These are phyloP conservation scores for Chloroclysta siterata DNA, from an alignment of 2,888 invertebrate species.

Conservation along the genomic window DNA sequence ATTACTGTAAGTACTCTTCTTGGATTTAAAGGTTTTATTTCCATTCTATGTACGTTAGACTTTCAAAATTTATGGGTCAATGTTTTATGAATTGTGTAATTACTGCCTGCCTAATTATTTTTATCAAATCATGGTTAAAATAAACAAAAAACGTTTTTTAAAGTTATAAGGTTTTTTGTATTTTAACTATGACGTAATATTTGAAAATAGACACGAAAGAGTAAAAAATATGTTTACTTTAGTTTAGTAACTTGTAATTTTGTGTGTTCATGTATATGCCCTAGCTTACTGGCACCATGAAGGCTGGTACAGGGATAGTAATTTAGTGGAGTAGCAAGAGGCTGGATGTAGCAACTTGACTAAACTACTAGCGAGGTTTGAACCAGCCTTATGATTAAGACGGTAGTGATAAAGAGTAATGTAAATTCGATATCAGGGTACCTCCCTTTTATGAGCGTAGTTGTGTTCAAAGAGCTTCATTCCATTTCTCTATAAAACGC, in stretches of 20 bases:
- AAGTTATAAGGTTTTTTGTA: no score
- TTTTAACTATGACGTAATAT: no score
- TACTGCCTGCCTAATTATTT: no score
- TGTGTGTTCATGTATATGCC: neutral
- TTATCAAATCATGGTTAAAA: no score
- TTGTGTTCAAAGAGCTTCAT: slow-evolving; percentile 59
- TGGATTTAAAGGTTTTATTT: no score
- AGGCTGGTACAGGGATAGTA: neutral
- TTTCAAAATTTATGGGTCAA: no score
- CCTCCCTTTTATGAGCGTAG: slow-evolving; percentile 67
- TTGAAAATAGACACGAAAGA: no score
- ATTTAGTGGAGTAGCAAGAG: neutral
- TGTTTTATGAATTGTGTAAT: no score
- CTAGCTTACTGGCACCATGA: neutral
- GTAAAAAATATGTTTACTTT: no score
- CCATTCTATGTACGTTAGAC: no score
- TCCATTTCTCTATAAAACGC: slow-evolving; percentile 34
- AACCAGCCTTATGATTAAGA: slow-evolving; percentile 49
- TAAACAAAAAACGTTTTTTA: no score
- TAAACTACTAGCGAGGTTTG: neutral
- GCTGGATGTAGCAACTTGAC: neutral
- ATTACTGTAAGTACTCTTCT: no score
- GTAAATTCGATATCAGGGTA: slow-evolving; percentile 81
- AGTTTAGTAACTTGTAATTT: neutral
- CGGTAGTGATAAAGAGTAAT: slow-evolving; percentile 67